phyloP scores from a whole-genome alignment of 2,797 vertebrate species.

The Novumbra hubbsi region DNA sequence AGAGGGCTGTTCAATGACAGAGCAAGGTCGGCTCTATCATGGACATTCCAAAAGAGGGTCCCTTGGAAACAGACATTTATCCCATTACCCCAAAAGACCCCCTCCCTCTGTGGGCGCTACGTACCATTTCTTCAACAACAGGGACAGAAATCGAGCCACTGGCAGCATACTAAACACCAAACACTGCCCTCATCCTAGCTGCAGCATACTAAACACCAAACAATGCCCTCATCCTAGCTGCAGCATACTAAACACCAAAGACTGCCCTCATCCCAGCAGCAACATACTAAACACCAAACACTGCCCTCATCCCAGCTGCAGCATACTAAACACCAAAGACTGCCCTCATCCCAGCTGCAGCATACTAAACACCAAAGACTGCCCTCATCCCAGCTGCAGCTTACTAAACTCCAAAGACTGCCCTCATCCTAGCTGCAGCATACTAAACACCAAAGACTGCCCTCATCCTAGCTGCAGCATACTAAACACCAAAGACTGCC shows the following conservation, averaged over 20 bases:
- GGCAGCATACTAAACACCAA: conserved; percentile 59
- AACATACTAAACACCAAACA: conserved; percentile 58
- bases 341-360: conserved; percentile 38
- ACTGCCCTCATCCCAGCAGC: conserved; percentile 28
- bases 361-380: conserved; percentile 56
- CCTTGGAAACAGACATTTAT: conserved; percentile 52
- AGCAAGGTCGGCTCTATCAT: conserved; percentile 44
- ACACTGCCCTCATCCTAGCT: conserved; percentile 40
- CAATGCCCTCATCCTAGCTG: conserved; percentile 26
- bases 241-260: conserved; percentile 59
- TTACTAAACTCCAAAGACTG: conserved; percentile 54
- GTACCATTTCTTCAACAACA: conserved; percentile 50
- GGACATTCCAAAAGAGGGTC: conserved; percentile 49
- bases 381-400: conserved; percentile 41
- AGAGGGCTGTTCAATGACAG: conserved; percentile 20
- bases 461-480: conserved; percentile 50
- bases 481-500: conserved; percentile 50
- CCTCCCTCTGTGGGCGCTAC: conserved; percentile 20
- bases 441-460: conserved; percentile 53
- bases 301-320: conserved; percentile 33
- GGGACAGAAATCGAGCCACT: conserved; percentile 42
- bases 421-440: conserved; percentile 46
- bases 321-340: conserved; percentile 58
- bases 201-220: conserved; percentile 59
- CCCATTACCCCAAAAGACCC: conserved; percentile 1